phyloP scores from a whole-genome alignment of 2,797 vertebrate genomes.

The Onychomys arenicola region DNA sequence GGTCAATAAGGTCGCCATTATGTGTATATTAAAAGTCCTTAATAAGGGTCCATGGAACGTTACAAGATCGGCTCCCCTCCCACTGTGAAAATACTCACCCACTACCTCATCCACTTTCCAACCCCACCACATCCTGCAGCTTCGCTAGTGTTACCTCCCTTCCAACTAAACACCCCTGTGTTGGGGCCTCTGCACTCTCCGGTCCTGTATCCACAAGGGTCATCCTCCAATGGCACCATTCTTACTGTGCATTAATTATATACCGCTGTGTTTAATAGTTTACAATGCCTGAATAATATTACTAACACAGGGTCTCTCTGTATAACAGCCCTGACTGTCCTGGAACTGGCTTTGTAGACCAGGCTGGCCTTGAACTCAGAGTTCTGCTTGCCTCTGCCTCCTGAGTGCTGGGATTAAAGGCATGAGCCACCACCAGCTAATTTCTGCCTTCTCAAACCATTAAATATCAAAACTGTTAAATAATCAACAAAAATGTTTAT shows the following conservation, averaged over 20 bases:
- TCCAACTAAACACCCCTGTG: not conserved
- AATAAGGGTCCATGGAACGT: not conserved
- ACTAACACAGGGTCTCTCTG: not conserved
- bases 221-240: not conserved
- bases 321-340: not conserved
- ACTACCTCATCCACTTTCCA: not conserved
- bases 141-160: not conserved
- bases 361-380: not conserved
- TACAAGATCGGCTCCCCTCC: not conserved
- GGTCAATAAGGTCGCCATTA: not conserved
- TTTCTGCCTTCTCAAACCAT: slow-evolving; percentile 40
- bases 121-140: no score
- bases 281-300: not conserved
- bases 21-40: not conserved
- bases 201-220: not conserved
- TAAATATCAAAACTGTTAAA: slow-evolving; percentile 44
- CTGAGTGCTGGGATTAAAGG: not conserved
- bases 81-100: not conserved
- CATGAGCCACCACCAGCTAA: not conserved
- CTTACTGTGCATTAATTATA: not conserved
- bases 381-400: not conserved
- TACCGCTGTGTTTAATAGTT: not conserved
- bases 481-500: slow-evolving; percentile 56
- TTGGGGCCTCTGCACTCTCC: not conserved
- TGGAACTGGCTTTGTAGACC: not conserved